Base-by-base conservation (phyloP, 2,113 vertebrate species). In the Chionomys nivalis region DNA sequence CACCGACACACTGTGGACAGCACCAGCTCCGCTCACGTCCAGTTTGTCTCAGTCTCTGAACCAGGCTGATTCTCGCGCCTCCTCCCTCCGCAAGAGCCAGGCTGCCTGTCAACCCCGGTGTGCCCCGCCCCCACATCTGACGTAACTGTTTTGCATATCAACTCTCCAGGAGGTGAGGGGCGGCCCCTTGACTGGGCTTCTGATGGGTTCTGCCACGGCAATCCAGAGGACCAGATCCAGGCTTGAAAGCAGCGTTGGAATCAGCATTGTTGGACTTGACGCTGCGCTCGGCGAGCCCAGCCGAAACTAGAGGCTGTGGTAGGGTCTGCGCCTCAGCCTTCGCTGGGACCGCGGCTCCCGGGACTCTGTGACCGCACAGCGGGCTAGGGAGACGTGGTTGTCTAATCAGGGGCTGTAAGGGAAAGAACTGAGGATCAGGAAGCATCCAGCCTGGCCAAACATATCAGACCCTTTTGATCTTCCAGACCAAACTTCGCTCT, bases 1-100 rank as follows among this genome's bases (percentile, higher is more conserved):
- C 89, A 91, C 76, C 44, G 19, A 33, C 94, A 47, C 75, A 1
- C 92, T 0, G 96, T 63, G 98, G 98, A 98, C 98, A 98, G 98
- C 97, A 86, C 95, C 96, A 61, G 96, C 96, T 96, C 92, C 82
- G 73, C 93, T 92, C 95, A 28, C 92, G 94, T 95, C 94, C 97
- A 52, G 95, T 47, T 87, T n/a, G 79, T 93, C 94, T 96, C 97
- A 89, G 97, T 70, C 97, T 61, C 97, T 97, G 96, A 94, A 97
- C 89, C 96, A 39, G 94, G 90, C 79, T 94, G 94, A 93, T 96
- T 79, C 87, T 90, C 94, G 94, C 95, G 36, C 96, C 94, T 89
- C 96, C 97, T 77, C 90, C 72, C 90, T 0, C 28, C 58, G 77
- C 96, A 1, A 14, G 66, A 89, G 93, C 87, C 24, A 7, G 33